These are phyloP conservation scores for Nemopilema nomurai DNA, from an alignment of 30 jellyfish, hydroid and myxozoan species.

Conservation along the genomic window DNA sequence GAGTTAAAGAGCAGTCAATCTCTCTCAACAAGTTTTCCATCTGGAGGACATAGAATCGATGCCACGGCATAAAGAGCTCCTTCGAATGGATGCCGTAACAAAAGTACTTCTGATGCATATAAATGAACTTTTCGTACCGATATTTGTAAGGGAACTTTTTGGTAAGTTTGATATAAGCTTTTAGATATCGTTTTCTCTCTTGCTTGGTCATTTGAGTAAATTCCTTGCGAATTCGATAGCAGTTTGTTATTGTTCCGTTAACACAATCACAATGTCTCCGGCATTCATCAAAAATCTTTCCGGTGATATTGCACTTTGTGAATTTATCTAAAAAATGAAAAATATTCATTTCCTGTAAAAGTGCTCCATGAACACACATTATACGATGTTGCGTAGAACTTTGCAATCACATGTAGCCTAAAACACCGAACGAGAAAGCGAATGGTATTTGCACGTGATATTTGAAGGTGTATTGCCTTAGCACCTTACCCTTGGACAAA, in stretches of 20 bases:
- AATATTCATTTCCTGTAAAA: too few species aligned
- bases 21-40: constrained; percentile 86
- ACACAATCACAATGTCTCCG: constrained; percentile 80
- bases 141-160: constrained; percentile 62
- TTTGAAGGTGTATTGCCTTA: too few species aligned
- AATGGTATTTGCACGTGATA: too few species aligned
- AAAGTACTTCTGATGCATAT: constrained; percentile 84
- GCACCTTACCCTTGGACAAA: background rate
- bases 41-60: constrained; percentile 74
- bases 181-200: constrained; percentile 73
- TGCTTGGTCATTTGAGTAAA: constrained; percentile 85
- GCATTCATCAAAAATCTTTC: constrained; percentile 75
- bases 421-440: too few species aligned
- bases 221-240: constrained; percentile 86
- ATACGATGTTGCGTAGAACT: too few species aligned
- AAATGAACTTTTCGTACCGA: constrained; percentile 76
- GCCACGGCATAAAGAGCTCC: constrained; percentile 91
- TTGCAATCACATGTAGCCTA: too few species aligned
- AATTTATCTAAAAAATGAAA: constrained; percentile 20
- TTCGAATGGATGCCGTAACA: constrained; percentile 90
- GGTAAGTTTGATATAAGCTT: constrained; percentile 74
- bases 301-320: constrained; percentile 46
- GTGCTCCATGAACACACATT: too few species aligned
- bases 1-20: constrained; percentile 84
- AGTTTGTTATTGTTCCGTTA: constrained; percentile 62